Percentiles rank a stretch among this genome's conserved stretches.
Evolutionary conservation across 2,888 invertebrate species (phyloP).

Genomic region (Alloscopus bannaensis): DNA sequence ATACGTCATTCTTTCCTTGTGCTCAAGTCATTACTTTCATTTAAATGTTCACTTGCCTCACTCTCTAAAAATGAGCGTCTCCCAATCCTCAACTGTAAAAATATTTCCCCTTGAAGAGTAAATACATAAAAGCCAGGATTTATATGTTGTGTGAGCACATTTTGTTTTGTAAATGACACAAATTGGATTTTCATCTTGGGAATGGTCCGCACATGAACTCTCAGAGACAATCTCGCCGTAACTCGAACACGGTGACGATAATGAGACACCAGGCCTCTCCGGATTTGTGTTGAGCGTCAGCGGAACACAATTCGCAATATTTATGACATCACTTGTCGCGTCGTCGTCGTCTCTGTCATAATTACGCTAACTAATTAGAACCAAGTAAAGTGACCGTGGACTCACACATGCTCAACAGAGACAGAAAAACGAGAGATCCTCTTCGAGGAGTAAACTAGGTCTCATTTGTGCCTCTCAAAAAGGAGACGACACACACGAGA

Average conservation of each 20-base stretch:
- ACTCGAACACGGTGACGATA: constrained; percentile 62
- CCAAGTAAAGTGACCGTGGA: constrained; percentile 60
- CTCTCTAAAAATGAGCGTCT: no score
- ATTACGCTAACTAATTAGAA: constrained; percentile 64
- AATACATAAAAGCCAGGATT: no score
- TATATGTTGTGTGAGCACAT: no score
- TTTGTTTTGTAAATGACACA: no score
- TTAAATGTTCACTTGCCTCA: no score
- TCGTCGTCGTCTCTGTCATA: constrained; percentile 59
- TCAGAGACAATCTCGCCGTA: no score
- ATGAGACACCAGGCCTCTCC: no score
- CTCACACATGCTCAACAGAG: constrained; percentile 22
- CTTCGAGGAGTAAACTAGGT: background rate
- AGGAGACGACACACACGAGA: background rate
- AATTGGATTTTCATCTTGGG: no score
- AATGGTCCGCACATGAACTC: background rate
- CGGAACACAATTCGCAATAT: constrained; percentile 65
- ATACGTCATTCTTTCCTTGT: no score
- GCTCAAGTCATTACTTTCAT: no score
- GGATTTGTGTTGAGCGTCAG: constrained; percentile 64
- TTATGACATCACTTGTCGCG: constrained; percentile 61
- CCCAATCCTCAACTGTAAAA: no score
- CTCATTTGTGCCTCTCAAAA: background rate
- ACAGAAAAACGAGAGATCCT: background rate
- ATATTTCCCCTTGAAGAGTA: no score